Percentiles rank a stretch among this genome's conserved stretches.
These are phyloP conservation scores for Clupea harengus DNA, from an alignment of 2,113 vertebrate genomes.

Conservation along the genomic window DNA sequence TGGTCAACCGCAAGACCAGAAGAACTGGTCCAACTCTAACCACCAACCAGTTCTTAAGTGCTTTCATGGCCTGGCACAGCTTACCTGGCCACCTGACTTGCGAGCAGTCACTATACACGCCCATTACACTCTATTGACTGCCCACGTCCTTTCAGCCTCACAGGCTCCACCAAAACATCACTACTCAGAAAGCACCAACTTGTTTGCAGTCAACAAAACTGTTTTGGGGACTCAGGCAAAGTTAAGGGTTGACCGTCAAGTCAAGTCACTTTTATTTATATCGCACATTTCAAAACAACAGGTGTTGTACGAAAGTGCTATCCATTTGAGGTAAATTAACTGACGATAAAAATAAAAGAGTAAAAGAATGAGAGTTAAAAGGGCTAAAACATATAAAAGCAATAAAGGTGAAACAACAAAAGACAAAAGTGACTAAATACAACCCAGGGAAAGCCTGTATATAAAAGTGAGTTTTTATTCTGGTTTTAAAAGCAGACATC, in stretches of 20 bases:
- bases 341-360: background rate
- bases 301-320: background rate
- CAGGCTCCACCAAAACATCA: background rate
- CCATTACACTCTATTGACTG: background rate
- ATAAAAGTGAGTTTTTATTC: no score
- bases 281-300: background rate
- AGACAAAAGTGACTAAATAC: no score
- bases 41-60: background rate
- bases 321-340: background rate
- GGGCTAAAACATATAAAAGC: no score
- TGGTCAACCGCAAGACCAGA: background rate
- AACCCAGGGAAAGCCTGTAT: no score
- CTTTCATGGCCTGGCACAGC: background rate
- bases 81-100: background rate
- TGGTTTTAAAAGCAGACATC: no score
- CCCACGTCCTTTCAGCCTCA: background rate
- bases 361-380: no score
- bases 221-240: slow-evolving; percentile 46
- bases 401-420: background rate
- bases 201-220: slow-evolving; percentile 53
- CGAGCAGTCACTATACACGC: background rate
- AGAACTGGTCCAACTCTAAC: background rate
- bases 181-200: background rate
- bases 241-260: background rate
- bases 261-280: background rate